Evolutionary conservation across 2,113 vertebrate species (phyloP).

Genomic region (Sinocyclocheilus anophthalmus): DNA sequence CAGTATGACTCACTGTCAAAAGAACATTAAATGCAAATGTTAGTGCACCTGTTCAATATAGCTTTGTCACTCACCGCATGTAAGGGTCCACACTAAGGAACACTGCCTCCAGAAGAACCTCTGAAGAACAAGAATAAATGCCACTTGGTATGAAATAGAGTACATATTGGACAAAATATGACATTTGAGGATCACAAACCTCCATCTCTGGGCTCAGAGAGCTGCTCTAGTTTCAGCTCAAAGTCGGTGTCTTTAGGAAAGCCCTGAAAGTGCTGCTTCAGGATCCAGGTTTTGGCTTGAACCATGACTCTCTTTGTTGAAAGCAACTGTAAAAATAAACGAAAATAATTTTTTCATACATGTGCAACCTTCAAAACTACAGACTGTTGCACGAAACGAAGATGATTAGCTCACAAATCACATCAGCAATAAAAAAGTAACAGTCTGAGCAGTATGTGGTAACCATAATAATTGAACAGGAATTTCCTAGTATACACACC

Average conservation of each 20-base stretch:
- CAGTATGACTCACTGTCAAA: neutral
- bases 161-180: neutral
- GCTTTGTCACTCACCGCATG: constrained; percentile 75
- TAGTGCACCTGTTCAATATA: neutral
- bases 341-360: neutral
- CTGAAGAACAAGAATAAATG: constrained; percentile 65
- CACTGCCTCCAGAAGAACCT: constrained; percentile 80
- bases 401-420: neutral
- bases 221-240: constrained; percentile 72
- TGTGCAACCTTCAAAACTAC: neutral
- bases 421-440: neutral
- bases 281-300: constrained; percentile 74
- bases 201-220: constrained; percentile 78
- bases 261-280: constrained; percentile 81
- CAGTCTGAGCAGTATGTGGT: no score
- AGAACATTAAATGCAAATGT: neutral
- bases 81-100: constrained; percentile 85
- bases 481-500: neutral
- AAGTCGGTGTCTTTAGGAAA: constrained; percentile 75
- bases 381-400: neutral
- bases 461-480: neutral
- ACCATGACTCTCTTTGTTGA: constrained; percentile 57
- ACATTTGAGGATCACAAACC: constrained; percentile 61
- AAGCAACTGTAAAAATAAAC: constrained; percentile 41
- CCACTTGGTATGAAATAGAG: neutral